A percentile compares a stretch with the other conserved stretches of the same genome.
Evolutionary conservation across 2,888 invertebrate species (phyloP).

Genomic region (Myathropa florea): DNA sequence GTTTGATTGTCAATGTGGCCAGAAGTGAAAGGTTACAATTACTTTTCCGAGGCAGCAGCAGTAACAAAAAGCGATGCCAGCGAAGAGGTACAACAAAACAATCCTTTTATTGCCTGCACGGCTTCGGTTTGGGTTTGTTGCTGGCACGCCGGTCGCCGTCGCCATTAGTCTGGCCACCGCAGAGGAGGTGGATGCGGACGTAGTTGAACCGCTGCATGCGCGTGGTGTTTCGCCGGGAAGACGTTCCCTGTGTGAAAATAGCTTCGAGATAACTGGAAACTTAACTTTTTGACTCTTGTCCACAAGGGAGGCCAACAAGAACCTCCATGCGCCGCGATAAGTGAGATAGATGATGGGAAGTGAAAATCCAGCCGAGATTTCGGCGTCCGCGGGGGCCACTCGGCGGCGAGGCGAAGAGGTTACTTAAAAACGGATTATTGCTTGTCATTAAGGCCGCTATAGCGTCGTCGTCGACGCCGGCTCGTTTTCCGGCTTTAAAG

Average conservation of each 20-base stretch:
- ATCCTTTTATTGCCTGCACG: conserved; percentile 61
- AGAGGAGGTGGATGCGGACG: conserved; percentile 10
- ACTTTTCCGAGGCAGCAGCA: conserved; percentile 62
- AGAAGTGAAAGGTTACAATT: conserved; percentile 71
- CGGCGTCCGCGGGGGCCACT: background rate
- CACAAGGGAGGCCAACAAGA: conserved; percentile 6
- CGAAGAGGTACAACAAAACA: conserved; percentile 33
- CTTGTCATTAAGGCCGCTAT: conserved; percentile 52
- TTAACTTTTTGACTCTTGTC: conserved; percentile 67
- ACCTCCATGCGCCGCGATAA: conserved; percentile 38
- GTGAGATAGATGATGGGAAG: conserved; percentile 66
- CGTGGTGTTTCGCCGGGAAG: conserved; percentile 54
- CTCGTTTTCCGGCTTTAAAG: conserved; percentile 28
- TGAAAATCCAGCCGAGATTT: conserved; percentile 49
- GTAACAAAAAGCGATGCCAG: too few species aligned
- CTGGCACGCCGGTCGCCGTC: conserved; percentile 5
- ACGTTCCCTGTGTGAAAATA: conserved; percentile 69
- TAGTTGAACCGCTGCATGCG: conserved; percentile 25
- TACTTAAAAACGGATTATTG: conserved; percentile 48
- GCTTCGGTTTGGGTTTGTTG: conserved; percentile 48
- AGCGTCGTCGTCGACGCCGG: background rate
- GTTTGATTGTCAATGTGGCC: conserved; percentile 67
- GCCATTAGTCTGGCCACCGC: conserved; percentile 10
- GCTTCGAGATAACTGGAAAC: conserved; percentile 62
- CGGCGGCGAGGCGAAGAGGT: conserved; percentile 20